phyloP scores from a whole-genome alignment of 2,113 vertebrate species.

The Pitta sordida region DNA sequence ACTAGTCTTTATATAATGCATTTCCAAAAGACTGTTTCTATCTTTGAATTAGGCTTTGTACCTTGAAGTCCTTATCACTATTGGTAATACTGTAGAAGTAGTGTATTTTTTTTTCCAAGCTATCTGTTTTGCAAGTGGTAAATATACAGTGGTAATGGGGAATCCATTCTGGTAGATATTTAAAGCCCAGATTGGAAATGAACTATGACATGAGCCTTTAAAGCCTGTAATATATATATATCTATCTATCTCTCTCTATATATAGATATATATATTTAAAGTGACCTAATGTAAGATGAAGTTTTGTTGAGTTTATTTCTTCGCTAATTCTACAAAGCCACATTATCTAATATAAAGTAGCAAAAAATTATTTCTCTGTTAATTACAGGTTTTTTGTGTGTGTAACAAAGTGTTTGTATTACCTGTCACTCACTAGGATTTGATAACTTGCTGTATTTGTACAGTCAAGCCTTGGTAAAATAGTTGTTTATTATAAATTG shows the following conservation, averaged over 20 bases:
- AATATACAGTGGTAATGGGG: slow-evolving; percentile 16
- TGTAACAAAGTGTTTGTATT: slow-evolving; percentile 70
- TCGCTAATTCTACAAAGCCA: slow-evolving; percentile 65
- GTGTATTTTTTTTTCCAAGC: not conserved
- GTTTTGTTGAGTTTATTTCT: slow-evolving; percentile 63
- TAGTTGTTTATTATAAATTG: slow-evolving; percentile 62
- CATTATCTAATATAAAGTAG: slow-evolving; percentile 64
- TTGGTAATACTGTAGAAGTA: not conserved
- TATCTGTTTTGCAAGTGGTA: not conserved
- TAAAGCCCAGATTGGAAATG: slow-evolving; percentile 67
- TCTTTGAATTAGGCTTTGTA: slow-evolving; percentile 20
- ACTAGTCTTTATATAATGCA: not conserved
- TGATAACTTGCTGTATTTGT: slow-evolving; percentile 70
- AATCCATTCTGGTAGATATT: slow-evolving; percentile 41
- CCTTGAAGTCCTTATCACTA: not conserved
- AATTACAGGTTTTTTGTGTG: slow-evolving; percentile 35
- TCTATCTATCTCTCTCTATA: not conserved
- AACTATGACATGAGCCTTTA: slow-evolving; percentile 68
- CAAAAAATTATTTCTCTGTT: slow-evolving; percentile 43
- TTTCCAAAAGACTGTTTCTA: slow-evolving; percentile 10
- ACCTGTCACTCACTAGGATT: slow-evolving; percentile 60
- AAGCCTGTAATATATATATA: slow-evolving; percentile 66
- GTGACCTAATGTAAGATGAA: slow-evolving; percentile 72
- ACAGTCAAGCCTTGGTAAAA: slow-evolving; percentile 71
- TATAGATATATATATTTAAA: slow-evolving; percentile 60